Evolutionary conservation across 1,140 invertebrate genomes (phyloP).

Genomic region (Littorina saxatilis): DNA sequence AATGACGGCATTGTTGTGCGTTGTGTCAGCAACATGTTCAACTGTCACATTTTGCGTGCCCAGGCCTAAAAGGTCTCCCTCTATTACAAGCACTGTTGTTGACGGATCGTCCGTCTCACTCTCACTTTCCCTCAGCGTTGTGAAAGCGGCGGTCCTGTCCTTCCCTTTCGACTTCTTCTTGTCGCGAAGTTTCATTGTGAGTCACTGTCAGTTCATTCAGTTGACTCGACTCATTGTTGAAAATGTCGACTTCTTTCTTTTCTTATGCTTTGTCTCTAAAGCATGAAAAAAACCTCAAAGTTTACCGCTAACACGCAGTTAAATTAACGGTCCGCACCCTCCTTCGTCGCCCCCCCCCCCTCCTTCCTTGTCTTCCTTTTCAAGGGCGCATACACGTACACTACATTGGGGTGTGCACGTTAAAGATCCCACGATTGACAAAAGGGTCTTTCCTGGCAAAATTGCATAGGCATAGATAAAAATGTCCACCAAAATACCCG

Average conservation of each 20-base stretch:
- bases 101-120: not conserved
- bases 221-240: not conserved
- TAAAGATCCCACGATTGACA: no score
- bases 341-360: no score
- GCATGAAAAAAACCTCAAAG: no score
- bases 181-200: conserved; percentile 18
- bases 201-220: not conserved
- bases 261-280: not conserved
- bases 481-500: no score
- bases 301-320: not conserved
- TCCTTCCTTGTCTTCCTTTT: no score
- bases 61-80: no score
- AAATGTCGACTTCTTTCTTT: not conserved
- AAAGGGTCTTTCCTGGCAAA: no score
- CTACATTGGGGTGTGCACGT: no score
- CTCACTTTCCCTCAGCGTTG: not conserved
- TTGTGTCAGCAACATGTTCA: not conserved
- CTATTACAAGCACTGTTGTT: not conserved
- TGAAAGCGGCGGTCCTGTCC: not conserved
- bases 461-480: no score
- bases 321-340: not conserved
- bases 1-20: not conserved
- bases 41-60: not conserved
- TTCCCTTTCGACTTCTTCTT: conserved; percentile 10
- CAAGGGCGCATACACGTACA: no score